A percentile compares a stretch with the other conserved stretches of the same genome.
These are phyloP conservation scores for Aspidoscelis tigris DNA, from an alignment of 2,113 vertebrate species.

Conservation along the genomic window DNA sequence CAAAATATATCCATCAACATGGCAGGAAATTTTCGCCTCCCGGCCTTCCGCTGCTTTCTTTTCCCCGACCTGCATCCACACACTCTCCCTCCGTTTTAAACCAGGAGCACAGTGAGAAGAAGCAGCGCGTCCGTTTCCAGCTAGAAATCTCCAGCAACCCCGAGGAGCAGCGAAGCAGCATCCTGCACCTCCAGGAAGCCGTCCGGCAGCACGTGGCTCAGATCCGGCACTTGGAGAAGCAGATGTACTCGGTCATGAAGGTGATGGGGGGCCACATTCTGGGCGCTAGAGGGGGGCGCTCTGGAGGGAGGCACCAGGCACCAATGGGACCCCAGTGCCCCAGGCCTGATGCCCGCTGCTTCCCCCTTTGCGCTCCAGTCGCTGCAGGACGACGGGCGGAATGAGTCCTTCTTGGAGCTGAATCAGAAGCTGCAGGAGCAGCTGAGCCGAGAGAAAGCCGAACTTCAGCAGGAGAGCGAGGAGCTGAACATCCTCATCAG, in stretches of 20 bases:
- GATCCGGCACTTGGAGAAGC: constrained; percentile 94
- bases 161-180: constrained; percentile 97
- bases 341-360: not conserved
- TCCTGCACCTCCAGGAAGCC: constrained; percentile 93
- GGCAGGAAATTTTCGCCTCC: too few relatives aligned
- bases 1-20: too few relatives aligned
- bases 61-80: not conserved
- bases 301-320: not conserved
- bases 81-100: not conserved
- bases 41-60: too few relatives aligned
- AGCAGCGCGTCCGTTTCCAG: constrained; percentile 97
- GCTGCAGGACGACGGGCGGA: constrained; percentile 88
- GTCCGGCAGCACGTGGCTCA: constrained; percentile 94
- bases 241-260: constrained; percentile 96
- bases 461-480: constrained; percentile 95
- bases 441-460: constrained; percentile 94
- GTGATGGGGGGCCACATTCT: constrained; percentile 61
- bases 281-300: not conserved
- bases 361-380: constrained; percentile 70
- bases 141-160: constrained; percentile 98
- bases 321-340: not conserved
- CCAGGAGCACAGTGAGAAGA: constrained; percentile 98
- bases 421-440: constrained; percentile 92
- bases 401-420: constrained; percentile 84
- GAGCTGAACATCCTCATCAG: constrained; percentile 98